These are phyloP conservation scores for Cephus sareptanus DNA, from an alignment of 2,888 invertebrate species.

Conservation along the genomic window DNA sequence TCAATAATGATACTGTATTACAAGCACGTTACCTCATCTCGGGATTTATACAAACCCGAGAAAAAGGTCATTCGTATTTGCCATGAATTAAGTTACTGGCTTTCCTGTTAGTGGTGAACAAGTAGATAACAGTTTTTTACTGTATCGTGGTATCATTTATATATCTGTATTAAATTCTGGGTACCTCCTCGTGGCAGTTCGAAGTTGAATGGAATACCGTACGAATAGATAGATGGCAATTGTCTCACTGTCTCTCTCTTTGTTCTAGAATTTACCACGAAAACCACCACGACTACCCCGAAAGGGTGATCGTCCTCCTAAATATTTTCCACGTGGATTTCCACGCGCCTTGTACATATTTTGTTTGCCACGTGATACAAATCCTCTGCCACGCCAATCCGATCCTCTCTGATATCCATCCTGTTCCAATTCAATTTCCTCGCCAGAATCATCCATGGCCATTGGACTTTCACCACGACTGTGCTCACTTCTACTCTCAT, in stretches of 20 bases:
- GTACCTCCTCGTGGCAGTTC: neutral
- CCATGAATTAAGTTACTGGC: neutral
- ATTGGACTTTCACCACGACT: conserved; percentile 54
- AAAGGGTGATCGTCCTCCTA: conserved; percentile 35
- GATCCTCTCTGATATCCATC: conserved; percentile 30
- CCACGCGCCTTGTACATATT: conserved; percentile 38
- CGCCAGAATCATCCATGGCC: conserved; percentile 46
- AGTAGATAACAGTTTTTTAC: neutral
- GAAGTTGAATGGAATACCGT: neutral
- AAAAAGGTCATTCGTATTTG: neutral
- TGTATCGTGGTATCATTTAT: neutral
- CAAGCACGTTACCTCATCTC: neutral
- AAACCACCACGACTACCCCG: conserved; percentile 40
- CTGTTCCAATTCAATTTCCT: conserved; percentile 39
- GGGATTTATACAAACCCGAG: neutral
- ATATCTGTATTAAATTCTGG: neutral
- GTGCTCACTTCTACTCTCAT: conserved; percentile 45
- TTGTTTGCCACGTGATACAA: conserved; percentile 35
- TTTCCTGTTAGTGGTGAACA: neutral
- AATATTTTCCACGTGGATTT: conserved; percentile 34
- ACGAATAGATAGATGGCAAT: neutral
- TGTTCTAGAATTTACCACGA: conserved; percentile 39
- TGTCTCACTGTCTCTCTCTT: neutral
- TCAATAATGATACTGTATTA: neutral
- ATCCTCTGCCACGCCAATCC: conserved; percentile 47